Conservation (phyloP, 2,113 vertebrate genomes). For the Cinclus mexicanus region DNA sequence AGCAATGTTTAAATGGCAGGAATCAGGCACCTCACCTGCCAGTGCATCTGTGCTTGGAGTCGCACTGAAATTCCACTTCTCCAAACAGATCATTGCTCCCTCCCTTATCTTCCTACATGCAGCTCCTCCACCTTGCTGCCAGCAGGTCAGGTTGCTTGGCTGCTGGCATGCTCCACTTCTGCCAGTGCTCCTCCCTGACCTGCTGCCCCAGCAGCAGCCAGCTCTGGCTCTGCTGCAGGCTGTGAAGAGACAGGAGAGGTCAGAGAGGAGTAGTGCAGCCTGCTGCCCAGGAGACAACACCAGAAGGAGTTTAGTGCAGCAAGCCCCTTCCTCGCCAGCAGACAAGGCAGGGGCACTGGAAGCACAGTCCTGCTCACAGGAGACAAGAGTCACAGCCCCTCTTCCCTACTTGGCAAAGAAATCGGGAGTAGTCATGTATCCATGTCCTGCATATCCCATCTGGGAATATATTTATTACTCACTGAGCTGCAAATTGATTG, state of each 20-base stretch:
- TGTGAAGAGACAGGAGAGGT: background rate
- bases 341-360: background rate
- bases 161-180: background rate
- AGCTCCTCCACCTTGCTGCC: background rate
- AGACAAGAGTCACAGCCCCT: background rate
- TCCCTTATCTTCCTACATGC: background rate
- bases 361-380: background rate
- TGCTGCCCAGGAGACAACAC: background rate
- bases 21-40: background rate
- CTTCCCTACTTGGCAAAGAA: background rate
- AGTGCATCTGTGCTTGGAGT: background rate
- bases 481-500: background rate
- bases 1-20: background rate
- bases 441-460: background rate
- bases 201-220: background rate
- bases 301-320: background rate
- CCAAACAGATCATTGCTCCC: background rate
- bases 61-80: background rate
- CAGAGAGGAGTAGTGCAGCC: background rate
- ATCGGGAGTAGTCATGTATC: fast-evolving
- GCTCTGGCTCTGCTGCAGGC: background rate
- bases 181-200: background rate
- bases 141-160: background rate
- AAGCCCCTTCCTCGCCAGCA: background rate
- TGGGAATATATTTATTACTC: background rate